Base-by-base conservation (phyloP, 2,888 invertebrate genomes). In the Tholera decimalis region DNA sequence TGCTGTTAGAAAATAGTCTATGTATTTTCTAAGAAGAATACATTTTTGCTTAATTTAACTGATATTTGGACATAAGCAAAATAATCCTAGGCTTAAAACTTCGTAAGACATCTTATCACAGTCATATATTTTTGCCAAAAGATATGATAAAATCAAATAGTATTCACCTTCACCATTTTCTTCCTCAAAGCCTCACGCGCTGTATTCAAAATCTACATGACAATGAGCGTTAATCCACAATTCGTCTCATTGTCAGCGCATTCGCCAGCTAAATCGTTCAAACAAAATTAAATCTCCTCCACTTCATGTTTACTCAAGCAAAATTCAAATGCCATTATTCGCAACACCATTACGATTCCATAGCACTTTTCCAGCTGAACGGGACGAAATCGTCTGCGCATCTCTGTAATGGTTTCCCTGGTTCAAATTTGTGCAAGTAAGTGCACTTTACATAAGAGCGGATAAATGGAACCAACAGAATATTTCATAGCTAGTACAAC, bases 401-500 rank as follows among this genome's bases (percentile, higher is more conserved):
- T 81, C 83, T 80, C 68, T 78, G 80, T 88, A 89, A 89, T 89
- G 86, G 87, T 85, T 83, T 85, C 78, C 77, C 77, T 84, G 80
- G 84, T 82, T 87, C 82, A 87, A 89, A 88, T 88, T 88, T 88
- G 86, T 89, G 87, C 88, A 86, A 89, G 86, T 88, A 88, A 90
- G 86, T 89, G 89, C 89, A 89, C 88, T 88, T 86, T 86, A 86
- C 85, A 82, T 83, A 81, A 78, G 77, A 83, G 73, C 70, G 79
- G 79, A 87, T 90, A 91, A 92, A 92, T 90, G 83, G 87, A 85
- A 83, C 82, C 83, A 83, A 86, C 86, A 87, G 88, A 91, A 89
- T 92, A 92, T 91, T 91, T 90, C 88, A 92, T 90, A 83, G 79
- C 77, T 73, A 66, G 73, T 73, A 84, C 79, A 89, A 90, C 88